A percentile compares a stretch with the other conserved stretches of the same genome.
These are phyloP conservation scores for Engystomops pustulosus DNA, from an alignment of 2,113 vertebrate species.

Conservation along the genomic window DNA sequence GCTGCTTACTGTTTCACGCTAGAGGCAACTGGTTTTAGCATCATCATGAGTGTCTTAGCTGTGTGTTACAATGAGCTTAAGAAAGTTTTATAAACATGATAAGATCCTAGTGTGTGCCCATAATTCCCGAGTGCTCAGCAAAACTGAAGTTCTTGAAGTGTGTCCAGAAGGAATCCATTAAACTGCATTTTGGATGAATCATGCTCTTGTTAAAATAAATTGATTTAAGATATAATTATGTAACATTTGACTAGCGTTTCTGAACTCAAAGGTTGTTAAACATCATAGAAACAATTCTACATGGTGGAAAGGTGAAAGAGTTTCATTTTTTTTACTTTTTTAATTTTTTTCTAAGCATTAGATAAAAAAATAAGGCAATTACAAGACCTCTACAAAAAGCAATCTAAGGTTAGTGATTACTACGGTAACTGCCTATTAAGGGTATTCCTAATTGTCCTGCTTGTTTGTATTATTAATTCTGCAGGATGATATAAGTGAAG, in stretches of 20 bases:
- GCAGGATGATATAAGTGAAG: conserved; percentile 30
- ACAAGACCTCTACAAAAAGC: not conserved
- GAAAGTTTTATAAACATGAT: conserved; percentile 2
- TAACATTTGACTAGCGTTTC: conserved; percentile 5
- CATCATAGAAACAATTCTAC: not conserved
- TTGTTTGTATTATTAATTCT: conserved; percentile 32
- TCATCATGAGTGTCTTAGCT: conserved; percentile 32
- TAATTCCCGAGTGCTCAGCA: conserved; percentile 19
- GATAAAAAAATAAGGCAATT: conserved; percentile 8
- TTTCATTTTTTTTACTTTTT: not conserved
- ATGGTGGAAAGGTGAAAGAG: not conserved
- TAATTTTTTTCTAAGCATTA: not conserved
- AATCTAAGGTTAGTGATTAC: conserved; percentile 4
- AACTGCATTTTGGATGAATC: conserved; percentile 23
- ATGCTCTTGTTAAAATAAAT: conserved; percentile 16
- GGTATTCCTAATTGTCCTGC: conserved; percentile 34
- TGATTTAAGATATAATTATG: conserved; percentile 14
- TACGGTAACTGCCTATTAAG: not conserved
- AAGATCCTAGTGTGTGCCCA: not conserved
- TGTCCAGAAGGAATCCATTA: conserved; percentile 20
- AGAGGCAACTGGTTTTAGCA: conserved; percentile 41
- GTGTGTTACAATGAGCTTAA: conserved; percentile 16
- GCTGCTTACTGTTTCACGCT: conserved; percentile 35
- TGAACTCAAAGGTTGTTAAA: conserved; percentile 1
- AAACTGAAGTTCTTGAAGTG: not conserved